Base-by-base conservation (phyloP, 37 sponge, comb jelly and placozoan species). In the Beroe ovata region DNA sequence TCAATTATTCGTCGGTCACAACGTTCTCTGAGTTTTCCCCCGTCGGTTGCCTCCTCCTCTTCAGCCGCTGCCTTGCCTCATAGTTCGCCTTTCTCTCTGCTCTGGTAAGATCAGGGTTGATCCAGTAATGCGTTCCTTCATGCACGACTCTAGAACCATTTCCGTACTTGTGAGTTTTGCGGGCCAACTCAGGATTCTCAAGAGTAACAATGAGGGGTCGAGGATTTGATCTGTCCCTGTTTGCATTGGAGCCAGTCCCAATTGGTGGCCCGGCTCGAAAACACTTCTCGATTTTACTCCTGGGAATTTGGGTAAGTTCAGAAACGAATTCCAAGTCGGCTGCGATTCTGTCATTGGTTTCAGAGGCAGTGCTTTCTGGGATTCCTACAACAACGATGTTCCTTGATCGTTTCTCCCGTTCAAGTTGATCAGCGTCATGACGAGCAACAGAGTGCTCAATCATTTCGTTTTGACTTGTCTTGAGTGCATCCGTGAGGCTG, bases 81-180 rank as follows among this genome's bases (percentile, higher is more conserved):
- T 69, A 69, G 38, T 69, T 69, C 20, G 71, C 71, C 71, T 69
- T 69, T 25, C 71, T 69, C 38, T 69, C 71, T 19, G 71, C 71
- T 19, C 38, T 16, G 36, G 71, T 36, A 14, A 36, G 38, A 25
- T 69, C 71, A 36, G 71, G 38, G 32, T 69, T 69, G 19, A 69
- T 25, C 71, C 71, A 69, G 71, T 69, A 69, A 47, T 47, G n/a
- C n/a, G 38, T 34, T 69, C 71, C 71, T 35, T 69, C 71, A 69
- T 35, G 37, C 19, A 69, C 38, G 19, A 69, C 20, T 35, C 38
- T 69, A 35, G 18, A 16, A 25, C 71, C 71, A 34, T 69, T 69
- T 25, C 71, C 71, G 38, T 69, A 69, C 38, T 69, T 69, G 71
- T 69, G 71, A 16, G 18, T 69, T 19, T 16, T 35, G 8, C 20